Evolutionary conservation across 2,888 invertebrate species (phyloP), one percentile per base, ranked within the genome.

Genomic region (Sphaerophoria taeniata): DNA sequence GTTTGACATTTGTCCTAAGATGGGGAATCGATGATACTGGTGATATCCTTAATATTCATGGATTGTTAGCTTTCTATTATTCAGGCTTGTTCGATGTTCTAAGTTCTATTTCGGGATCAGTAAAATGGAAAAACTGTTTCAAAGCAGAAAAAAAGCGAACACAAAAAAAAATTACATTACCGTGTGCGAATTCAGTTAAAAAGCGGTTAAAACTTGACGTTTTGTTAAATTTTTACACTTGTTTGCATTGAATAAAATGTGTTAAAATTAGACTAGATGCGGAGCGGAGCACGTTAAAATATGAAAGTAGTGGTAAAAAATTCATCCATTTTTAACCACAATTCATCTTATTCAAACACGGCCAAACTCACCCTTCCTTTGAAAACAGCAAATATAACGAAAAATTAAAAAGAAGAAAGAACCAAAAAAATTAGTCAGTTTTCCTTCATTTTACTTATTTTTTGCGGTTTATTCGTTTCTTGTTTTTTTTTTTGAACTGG

Each of bases 21-120:
- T 9, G n/a, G 24, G 4, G 43, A 53, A 53, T 12, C n/a, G n/a
- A n/a, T 51, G 16, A 11, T 51, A 16, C 60, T 24, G n/a, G 47
- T n/a, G 53, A 9, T 24, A n/a, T n/a, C n/a, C n/a, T n/a, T n/a
- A n/a, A n/a, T 74, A 74, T 80, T 80, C 80, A 74, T 80, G 63
- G 56, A 55, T 69, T 69, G 74, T 80, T 80, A 69, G 53, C 55
- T 80, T 70, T 69, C 24, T 24, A n/a, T 67, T 70, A 74, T 60
- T 70, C 74, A 74, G 34, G 47, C 24, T 24, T 2, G 24, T 70
- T 74, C 56, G 56, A 16, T 74, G 61, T 70, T 80, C 63, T 80
- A 69, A 69, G 63, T 70, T 74, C 80, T 69, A 74, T 61, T n/a
- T 69, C 53, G 55, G 55, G 61, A 55, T 31, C 55, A 70, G 69